Percentiles rank a stretch among this genome's conserved stretches.
phyloP scores from a whole-genome alignment of 37 sponge, comb jelly and placozoan species.

The Agelas oroides region DNA sequence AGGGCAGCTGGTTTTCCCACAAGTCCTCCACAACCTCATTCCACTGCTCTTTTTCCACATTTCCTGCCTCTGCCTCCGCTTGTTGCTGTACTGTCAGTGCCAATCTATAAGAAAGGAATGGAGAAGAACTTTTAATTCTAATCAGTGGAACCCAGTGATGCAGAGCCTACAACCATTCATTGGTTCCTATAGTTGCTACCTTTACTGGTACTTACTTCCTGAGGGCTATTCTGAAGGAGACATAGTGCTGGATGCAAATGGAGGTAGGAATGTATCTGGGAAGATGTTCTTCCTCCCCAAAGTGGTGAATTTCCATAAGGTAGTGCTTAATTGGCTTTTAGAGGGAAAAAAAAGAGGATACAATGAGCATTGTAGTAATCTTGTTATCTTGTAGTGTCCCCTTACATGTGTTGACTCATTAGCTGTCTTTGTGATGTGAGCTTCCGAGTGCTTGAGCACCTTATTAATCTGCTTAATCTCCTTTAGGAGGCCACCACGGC shows the following conservation, averaged over 20 bases:
- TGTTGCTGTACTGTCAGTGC: constrained; percentile 1
- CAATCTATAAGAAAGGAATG: too few species aligned
- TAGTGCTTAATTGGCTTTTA: constrained; percentile 47
- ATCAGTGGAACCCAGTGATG: too few species aligned
- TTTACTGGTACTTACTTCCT: too few species aligned
- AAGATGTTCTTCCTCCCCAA: constrained; percentile 38
- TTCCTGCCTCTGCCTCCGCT: constrained; percentile 3
- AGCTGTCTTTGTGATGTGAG: constrained; percentile 16
- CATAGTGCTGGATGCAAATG: constrained; percentile 67
- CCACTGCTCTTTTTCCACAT: constrained; percentile 17
- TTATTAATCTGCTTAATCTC: constrained; percentile 49
- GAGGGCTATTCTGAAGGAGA: constrained; percentile 58
- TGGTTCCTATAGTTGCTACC: too few species aligned
- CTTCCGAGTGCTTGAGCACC: constrained; percentile 50
- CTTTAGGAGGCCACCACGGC: neutral
- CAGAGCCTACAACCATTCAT: too few species aligned
- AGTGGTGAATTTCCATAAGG: constrained; percentile 37
- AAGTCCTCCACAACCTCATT: constrained; percentile 53
- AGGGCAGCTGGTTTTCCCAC: constrained; percentile 46
- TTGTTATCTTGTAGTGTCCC: too few species aligned
- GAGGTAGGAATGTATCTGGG: constrained; percentile 40
- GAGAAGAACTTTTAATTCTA: too few species aligned
- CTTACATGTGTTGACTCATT: constrained; percentile 45
- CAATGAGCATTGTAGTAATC: too few species aligned
- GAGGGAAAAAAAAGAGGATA: too few species aligned